These are phyloP conservation scores for Ruditapes philippinarum DNA, from an alignment of 1,140 invertebrate species.

Conservation along the genomic window DNA sequence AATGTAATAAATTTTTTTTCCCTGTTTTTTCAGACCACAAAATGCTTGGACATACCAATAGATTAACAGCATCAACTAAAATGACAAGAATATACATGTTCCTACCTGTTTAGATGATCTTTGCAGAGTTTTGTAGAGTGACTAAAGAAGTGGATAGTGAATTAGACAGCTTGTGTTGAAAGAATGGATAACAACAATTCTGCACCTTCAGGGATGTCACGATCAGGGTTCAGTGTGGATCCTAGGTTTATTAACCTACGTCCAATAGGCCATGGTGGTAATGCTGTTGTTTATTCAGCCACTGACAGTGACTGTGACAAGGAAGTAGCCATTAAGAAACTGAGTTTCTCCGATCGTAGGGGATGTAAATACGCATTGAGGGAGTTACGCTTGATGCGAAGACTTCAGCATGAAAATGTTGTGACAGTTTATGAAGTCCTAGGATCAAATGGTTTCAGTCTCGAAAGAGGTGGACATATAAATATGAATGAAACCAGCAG, in stretches of 20 bases:
- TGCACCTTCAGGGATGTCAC: neutral
- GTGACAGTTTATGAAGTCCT: constrained; percentile 87
- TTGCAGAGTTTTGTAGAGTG: too few species aligned
- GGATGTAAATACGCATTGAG: constrained; percentile 99
- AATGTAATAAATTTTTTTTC: too few species aligned
- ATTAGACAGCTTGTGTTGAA: too few species aligned
- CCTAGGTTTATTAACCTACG: constrained; percentile 70
- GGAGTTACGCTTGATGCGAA: constrained; percentile 99
- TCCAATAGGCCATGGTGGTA: constrained; percentile 81
- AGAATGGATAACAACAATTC: constrained; percentile 35
- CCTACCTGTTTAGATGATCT: too few species aligned
- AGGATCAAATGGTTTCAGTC: constrained; percentile 71
- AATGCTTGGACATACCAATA: too few species aligned
- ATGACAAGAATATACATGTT: too few species aligned
- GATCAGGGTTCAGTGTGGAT: constrained; percentile 67
- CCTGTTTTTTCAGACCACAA: too few species aligned
- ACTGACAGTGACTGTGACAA: constrained; percentile 96
- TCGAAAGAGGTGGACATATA: constrained; percentile 41
- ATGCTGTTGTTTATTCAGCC: constrained; percentile 87
- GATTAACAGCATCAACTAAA: too few species aligned
- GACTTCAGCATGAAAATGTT: constrained; percentile 99
- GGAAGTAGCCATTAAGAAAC: constrained; percentile 99
- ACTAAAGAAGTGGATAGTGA: too few species aligned
- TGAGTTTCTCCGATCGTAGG: constrained; percentile 99
- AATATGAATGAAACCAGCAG: constrained; percentile 64